Conservation (phyloP, 1,140 invertebrate genomes). For the Dendrolimus punctatus region DNA sequence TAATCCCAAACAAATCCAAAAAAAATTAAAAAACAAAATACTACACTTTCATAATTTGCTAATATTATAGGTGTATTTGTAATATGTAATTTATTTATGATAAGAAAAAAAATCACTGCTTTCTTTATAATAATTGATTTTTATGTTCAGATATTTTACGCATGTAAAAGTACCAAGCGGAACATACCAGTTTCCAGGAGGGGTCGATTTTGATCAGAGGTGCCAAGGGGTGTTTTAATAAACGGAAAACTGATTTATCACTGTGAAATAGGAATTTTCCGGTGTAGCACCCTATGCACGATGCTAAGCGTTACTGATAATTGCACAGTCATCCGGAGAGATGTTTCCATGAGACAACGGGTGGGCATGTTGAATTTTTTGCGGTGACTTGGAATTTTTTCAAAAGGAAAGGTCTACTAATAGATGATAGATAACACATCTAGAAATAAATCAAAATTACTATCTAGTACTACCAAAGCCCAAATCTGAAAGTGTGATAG, state of each 20-base stretch:
- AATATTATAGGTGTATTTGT: too few relatives aligned
- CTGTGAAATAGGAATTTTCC: conserved; percentile 32
- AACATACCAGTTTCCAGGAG: conserved; percentile 4
- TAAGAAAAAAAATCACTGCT: background rate
- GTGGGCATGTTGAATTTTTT: too few relatives aligned
- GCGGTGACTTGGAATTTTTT: too few relatives aligned
- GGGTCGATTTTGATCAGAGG: conserved; percentile 17
- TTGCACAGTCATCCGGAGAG: conserved; percentile 44
- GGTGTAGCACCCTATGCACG: conserved; percentile 13
- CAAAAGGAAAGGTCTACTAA: too few relatives aligned
- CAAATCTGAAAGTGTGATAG: too few relatives aligned
- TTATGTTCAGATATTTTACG: background rate
- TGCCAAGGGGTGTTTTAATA: conserved; percentile 33
- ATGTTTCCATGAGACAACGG: conserved; percentile 5
- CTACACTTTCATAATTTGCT: too few relatives aligned
- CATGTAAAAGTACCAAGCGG: conserved; percentile 2
- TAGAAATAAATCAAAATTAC: too few relatives aligned
- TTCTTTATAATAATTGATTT: background rate
- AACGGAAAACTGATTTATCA: conserved; percentile 42
- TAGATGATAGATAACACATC: too few relatives aligned
- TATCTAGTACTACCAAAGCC: too few relatives aligned
- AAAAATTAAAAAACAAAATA: too few relatives aligned
- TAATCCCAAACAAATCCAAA: too few relatives aligned
- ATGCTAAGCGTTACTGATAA: conserved; percentile 25
- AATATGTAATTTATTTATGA: background rate